phyloP scores from a whole-genome alignment of 2,888 invertebrate species.

The Bembecia ichneumoniformis region DNA sequence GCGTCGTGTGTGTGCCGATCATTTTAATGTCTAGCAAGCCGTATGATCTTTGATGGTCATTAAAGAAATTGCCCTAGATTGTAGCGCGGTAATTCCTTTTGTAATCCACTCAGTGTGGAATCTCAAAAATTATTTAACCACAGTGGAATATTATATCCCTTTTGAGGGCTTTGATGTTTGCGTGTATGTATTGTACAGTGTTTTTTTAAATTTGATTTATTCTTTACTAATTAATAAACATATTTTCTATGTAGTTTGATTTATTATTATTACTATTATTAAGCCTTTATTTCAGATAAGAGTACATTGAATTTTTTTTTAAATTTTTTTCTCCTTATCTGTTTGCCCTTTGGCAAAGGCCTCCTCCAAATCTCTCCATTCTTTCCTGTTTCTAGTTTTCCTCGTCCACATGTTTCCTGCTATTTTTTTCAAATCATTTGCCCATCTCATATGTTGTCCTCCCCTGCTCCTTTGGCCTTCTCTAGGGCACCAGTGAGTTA shows the following conservation, averaged over 20 bases:
- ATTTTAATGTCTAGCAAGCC: constrained; percentile 16
- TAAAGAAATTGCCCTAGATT: constrained; percentile 30
- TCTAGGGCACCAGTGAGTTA: too few relatives aligned
- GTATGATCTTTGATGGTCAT: constrained; percentile 27
- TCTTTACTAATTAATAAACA: background rate
- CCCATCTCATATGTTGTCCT: too few relatives aligned
- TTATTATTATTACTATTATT: too few relatives aligned
- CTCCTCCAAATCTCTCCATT: too few relatives aligned
- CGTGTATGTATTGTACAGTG: background rate
- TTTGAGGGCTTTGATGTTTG: background rate
- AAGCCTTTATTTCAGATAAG: too few relatives aligned
- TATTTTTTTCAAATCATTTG: too few relatives aligned
- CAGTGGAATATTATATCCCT: background rate
- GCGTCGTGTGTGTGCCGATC: constrained; percentile 29
- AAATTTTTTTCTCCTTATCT: too few relatives aligned
- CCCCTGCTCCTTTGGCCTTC: too few relatives aligned
- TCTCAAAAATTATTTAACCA: constrained; percentile 20
- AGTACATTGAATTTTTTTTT: too few relatives aligned
- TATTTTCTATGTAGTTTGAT: background rate
- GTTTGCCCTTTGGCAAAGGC: too few relatives aligned
- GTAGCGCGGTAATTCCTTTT: constrained; percentile 25
- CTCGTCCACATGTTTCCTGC: too few relatives aligned
- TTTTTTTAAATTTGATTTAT: background rate
- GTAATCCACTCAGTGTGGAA: constrained; percentile 20
- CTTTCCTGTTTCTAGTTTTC: too few relatives aligned